phyloP scores from a whole-genome alignment of 2,888 invertebrate species.

The Eupithecia vulgata region DNA sequence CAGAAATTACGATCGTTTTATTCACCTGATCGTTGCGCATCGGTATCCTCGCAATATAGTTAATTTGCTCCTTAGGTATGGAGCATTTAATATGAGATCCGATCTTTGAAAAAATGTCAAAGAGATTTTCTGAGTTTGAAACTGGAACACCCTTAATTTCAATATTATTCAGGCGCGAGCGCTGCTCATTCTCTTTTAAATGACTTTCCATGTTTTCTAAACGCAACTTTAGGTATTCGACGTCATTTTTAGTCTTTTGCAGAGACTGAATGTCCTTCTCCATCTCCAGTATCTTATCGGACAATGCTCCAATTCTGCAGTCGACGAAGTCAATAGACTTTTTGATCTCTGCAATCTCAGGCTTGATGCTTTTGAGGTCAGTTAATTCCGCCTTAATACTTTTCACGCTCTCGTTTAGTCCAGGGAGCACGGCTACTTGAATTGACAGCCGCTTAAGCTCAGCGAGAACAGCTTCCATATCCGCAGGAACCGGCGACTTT shows the following conservation, averaged over 20 bases:
- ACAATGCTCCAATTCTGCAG: neutral
- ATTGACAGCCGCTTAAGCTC: no score
- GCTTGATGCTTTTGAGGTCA: no score
- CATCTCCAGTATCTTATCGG: conserved; percentile 9
- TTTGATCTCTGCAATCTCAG: no score
- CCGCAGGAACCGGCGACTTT: no score
- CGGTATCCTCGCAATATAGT: no score
- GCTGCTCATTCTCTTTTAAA: conserved; percentile 3
- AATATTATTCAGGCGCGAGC: conserved; percentile 11
- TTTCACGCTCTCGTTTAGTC: no score
- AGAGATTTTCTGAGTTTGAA: conserved; percentile 26
- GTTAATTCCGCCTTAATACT: no score
- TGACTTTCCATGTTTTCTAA: neutral
- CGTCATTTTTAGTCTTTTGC: conserved; percentile 4
- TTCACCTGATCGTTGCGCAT: no score
- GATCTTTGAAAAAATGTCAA: conserved; percentile 21
- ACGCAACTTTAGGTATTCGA: neutral
- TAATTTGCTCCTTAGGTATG: conserved; percentile 2
- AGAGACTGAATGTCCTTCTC: conserved; percentile 9
- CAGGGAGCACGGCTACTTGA: no score
- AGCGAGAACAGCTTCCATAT: no score
- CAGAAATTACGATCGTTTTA: no score
- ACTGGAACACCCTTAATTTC: conserved; percentile 15
- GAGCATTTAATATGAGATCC: conserved; percentile 18
- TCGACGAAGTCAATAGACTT: no score